Percentiles rank a stretch among this genome's conserved stretches.
Evolutionary conservation across 1,140 invertebrate genomes (phyloP).

Genomic region (Hylaeus anthracinus): DNA sequence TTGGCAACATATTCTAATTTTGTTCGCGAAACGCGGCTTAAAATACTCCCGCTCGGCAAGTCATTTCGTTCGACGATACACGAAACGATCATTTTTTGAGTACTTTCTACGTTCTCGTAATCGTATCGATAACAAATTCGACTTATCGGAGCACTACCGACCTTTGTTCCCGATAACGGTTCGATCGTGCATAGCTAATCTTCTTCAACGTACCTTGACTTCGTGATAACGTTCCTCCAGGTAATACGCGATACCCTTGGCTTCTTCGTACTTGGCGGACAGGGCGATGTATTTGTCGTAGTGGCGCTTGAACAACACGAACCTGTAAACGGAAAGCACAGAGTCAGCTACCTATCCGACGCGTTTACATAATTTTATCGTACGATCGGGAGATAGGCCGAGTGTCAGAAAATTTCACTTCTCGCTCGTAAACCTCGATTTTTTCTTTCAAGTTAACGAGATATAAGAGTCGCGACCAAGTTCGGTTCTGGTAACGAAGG

Average conservation of each 20-base stretch:
- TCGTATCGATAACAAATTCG: not conserved
- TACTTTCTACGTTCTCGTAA: not conserved
- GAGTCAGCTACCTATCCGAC: not conserved
- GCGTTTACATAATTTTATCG: not conserved
- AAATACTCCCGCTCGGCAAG: no score
- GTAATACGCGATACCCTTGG: conserved; percentile 84
- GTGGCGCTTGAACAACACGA: conserved; percentile 85
- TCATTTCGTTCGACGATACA: no score
- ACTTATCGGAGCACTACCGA: not conserved
- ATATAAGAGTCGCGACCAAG: no score
- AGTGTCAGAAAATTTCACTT: no score
- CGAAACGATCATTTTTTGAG: no score
- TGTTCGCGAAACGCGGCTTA: no score
- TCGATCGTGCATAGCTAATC: not conserved
- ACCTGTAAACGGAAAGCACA: conserved; percentile 74
- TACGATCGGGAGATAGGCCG: no score
- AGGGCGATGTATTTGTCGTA: conserved; percentile 85
- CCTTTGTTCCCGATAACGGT: not conserved
- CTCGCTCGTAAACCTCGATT: no score
- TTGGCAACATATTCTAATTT: not conserved
- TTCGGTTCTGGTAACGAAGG: no score
- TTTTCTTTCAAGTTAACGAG: no score
- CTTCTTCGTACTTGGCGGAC: conserved; percentile 84
- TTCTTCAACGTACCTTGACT: conserved; percentile 81
- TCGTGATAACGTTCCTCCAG: conserved; percentile 86